Percentiles rank a stretch among this genome's conserved stretches.
These are phyloP conservation scores for Trematomus bernacchii DNA, from an alignment of 2,797 vertebrate genomes.

Conservation along the genomic window DNA sequence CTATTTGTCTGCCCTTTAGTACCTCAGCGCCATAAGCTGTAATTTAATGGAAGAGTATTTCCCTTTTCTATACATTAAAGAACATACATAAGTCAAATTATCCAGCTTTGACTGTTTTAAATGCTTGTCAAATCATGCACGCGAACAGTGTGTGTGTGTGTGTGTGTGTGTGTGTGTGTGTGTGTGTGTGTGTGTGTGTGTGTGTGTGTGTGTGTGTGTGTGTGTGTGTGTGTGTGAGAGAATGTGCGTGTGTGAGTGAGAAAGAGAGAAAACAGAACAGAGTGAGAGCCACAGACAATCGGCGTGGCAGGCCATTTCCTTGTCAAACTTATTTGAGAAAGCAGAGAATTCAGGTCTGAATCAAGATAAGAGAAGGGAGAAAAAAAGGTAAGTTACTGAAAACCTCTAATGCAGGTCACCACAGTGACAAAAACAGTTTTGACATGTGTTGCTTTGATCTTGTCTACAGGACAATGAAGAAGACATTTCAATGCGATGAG, in stretches of 20 bases:
- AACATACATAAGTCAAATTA: neutral
- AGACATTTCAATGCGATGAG: conserved; percentile 79
- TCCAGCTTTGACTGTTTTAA: neutral
- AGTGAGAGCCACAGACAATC: conserved; percentile 2
- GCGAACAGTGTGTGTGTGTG: neutral
- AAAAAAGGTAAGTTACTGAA: conserved; percentile 37
- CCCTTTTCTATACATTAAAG: neutral
- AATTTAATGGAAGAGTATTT: neutral
- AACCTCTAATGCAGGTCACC: neutral
- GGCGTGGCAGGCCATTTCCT: conserved; percentile 57
- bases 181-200: neutral
- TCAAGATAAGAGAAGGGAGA: neutral
- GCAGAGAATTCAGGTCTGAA: conserved; percentile 30
- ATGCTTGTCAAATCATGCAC: neutral
- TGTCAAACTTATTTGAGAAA: conserved; percentile 29
- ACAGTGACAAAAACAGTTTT: neutral
- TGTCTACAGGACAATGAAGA: conserved; percentile 69
- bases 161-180: neutral
- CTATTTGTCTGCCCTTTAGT: neutral
- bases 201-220: neutral
- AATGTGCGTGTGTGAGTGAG: neutral
- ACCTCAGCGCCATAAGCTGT: neutral
- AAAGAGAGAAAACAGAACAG: neutral
- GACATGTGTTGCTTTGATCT: neutral
- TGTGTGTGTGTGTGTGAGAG: no score